Conservation (phyloP, 2,113 vertebrate species). For the Numenius arquata region DNA sequence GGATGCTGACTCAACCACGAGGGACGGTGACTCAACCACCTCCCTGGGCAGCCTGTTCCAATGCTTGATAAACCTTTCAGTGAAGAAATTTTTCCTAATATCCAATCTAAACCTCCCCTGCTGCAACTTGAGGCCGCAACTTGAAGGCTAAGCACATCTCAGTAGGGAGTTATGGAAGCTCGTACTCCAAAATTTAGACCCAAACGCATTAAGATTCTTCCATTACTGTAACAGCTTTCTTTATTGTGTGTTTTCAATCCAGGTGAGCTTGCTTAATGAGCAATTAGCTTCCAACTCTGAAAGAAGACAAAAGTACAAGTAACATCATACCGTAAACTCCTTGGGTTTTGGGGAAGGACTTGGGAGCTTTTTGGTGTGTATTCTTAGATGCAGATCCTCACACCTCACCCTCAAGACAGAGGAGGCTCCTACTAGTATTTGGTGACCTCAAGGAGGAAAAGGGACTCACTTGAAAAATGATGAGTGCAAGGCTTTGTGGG, state of each 20-base stretch:
- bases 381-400: neutral
- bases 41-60: neutral
- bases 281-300: neutral
- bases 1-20: neutral
- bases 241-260: neutral
- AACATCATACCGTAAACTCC: neutral
- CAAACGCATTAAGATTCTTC: neutral
- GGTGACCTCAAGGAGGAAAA: neutral
- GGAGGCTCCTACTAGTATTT: neutral
- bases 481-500: neutral
- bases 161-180: neutral
- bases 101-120: neutral
- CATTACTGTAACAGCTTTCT: neutral
- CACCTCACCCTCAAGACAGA: neutral
- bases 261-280: neutral
- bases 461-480: neutral
- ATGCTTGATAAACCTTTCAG: neutral
- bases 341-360: neutral
- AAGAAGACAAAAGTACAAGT: neutral
- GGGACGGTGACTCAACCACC: neutral
- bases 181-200: neutral
- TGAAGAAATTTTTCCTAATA: neutral
- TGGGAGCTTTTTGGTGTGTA: neutral
- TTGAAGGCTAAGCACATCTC: neutral
- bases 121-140: neutral